Evolutionary conservation across 2,797 vertebrate genomes (phyloP).

Genomic region (Neomorphus geoffroyi): DNA sequence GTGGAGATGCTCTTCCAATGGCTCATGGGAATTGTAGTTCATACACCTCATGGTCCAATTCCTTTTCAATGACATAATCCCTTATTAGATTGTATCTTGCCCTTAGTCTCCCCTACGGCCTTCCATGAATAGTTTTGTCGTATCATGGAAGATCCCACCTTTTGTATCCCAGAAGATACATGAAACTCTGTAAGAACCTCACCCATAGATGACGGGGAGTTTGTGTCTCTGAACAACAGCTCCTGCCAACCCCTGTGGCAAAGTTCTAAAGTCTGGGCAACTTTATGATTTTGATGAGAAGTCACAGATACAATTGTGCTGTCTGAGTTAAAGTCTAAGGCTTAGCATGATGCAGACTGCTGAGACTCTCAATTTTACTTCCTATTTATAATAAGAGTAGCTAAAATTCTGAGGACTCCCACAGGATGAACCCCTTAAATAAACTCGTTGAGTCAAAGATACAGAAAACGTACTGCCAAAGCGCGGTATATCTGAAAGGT

Average conservation of each 20-base stretch:
- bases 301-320: background rate
- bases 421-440: background rate
- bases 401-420: background rate
- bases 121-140: background rate
- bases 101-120: background rate
- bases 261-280: background rate
- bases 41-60: background rate
- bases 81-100: background rate
- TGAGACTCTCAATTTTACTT: background rate
- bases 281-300: background rate
- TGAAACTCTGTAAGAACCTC: background rate
- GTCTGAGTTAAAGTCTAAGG: background rate
- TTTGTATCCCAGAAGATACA: background rate
- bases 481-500: background rate
- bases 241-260: background rate
- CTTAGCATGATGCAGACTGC: background rate
- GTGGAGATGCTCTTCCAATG: background rate
- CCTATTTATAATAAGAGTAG: background rate
- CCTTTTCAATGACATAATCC: background rate
- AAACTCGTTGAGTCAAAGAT: background rate
- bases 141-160: background rate
- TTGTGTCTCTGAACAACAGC: background rate
- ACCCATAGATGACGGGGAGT: background rate
- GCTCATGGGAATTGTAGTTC: constrained; percentile 49
- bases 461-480: background rate